Evolutionary conservation across 1,140 invertebrate species (phyloP), one percentile per base, ranked within the genome.

Genomic region (Drosophila lacteicornis): DNA sequence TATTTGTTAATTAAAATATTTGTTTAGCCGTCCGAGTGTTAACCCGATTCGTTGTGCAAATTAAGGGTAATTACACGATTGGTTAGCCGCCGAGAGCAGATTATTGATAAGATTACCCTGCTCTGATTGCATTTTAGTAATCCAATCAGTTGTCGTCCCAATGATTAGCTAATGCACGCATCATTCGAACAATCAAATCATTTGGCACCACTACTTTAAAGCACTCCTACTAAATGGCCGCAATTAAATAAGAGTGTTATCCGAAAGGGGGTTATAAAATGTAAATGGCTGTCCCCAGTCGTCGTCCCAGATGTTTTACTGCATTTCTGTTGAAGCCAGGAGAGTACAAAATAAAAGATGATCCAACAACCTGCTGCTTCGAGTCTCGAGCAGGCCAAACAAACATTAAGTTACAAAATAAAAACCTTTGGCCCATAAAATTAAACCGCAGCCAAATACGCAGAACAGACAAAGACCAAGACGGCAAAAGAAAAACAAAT

Each of bases 341-440:
- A 15, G 42, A 47, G 40, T 38, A 57, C 22, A 30, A 57, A 46
- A 67, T 46, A 49, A 27, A 27, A 43, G 49, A 60, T 60, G 55
- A 50, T 19, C 63, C 82, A 76, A 74, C 79, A 86, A 82, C 83
- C 83, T 87, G 83, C 83, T 82, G 83, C 79, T 85, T 40, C 49
- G 47, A 63, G 43, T 73, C 73, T 49, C 38, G 9, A 12, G 47
- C 57, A 63, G 75, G 71, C 62, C 55, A 69, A 87, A 76, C 75
- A 86, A 87, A 87, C 83, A 87, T 87, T 82, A 87, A 87, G 83
- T 87, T 77, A 87, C 83, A 87, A 87, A 87, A 87, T 87, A 87
- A 87, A 87, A 87, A 19, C 19, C 19, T 19, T 19, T 19, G 19
- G 19, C 19, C 19, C 19, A 19, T 19, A 19, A 19, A 19, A 19